Conservation (phyloP, 2,113 vertebrate genomes). For the Bostrychus sinensis region DNA sequence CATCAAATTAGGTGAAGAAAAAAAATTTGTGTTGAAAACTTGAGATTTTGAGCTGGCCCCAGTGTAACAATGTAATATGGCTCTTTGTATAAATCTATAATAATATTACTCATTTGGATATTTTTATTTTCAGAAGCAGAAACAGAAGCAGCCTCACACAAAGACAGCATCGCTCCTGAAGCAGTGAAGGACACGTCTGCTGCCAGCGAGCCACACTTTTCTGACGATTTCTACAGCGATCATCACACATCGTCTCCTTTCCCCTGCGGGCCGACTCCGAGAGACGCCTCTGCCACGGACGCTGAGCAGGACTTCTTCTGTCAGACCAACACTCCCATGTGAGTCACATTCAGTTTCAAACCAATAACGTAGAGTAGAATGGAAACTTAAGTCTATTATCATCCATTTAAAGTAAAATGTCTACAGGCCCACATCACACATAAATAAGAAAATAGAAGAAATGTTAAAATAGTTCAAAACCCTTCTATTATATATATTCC, state of each 20-base stretch:
- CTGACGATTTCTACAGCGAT: constrained; percentile 33
- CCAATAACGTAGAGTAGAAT: no score
- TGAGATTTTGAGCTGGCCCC: background rate
- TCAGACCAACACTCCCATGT: constrained; percentile 78
- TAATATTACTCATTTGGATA: no score
- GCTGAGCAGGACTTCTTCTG: constrained; percentile 73
- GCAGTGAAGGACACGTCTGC: constrained; percentile 49
- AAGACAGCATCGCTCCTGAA: constrained; percentile 12
- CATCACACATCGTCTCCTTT: background rate
- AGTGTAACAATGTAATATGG: no score
- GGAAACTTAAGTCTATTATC: no score
- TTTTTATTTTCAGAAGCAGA: background rate
- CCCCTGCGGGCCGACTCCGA: constrained; percentile 18
- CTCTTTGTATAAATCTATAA: no score
- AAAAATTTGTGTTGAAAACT: no score
- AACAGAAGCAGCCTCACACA: constrained; percentile 12
- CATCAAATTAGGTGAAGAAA: no score
- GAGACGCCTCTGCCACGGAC: constrained; percentile 38
- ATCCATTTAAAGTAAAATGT: no score
- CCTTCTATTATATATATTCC: no score
- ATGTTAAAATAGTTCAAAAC: no score
- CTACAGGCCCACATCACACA: no score
- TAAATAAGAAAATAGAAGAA: no score
- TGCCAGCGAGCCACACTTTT: constrained; percentile 35
- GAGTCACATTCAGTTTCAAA: constrained; percentile 24